Evolutionary conservation across 2,888 invertebrate genomes (phyloP).

Genomic region (Linyphia triangularis): DNA sequence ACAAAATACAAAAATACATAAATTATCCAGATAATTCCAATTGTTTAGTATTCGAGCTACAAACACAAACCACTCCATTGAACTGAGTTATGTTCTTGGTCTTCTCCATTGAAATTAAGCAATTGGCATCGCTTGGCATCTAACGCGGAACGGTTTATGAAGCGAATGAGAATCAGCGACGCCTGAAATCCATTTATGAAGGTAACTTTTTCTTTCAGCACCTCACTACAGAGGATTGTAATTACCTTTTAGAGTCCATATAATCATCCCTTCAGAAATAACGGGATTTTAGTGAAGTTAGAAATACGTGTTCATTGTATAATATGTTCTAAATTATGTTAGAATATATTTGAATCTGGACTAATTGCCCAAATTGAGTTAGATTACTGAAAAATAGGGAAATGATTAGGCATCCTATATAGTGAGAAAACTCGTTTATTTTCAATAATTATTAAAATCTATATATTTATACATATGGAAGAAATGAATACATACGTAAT

Average conservation of each 20-base stretch:
- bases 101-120: constrained; percentile 32
- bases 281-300: not conserved
- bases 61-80: not conserved
- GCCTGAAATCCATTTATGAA: constrained; percentile 16
- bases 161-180: not conserved
- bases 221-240: constrained; percentile 10
- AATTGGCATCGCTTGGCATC: constrained; percentile 34
- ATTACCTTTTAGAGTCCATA: not conserved
- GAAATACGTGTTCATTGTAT: not conserved
- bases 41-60: not conserved
- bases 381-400: no score
- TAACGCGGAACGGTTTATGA: constrained; percentile 22
- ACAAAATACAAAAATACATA: not conserved
- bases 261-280: not conserved
- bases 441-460: no score
- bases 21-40: not conserved
- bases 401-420: no score
- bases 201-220: constrained; percentile 37
- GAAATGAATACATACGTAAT: no score
- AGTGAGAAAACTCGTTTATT: no score
- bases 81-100: not conserved
- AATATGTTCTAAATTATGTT: no score
- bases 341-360: no score
- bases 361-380: no score
- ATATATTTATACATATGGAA: no score